Evolutionary conservation across 2,797 vertebrate species (phyloP), one percentile per base, ranked within the genome.

Genomic region (Chromis chromis): DNA sequence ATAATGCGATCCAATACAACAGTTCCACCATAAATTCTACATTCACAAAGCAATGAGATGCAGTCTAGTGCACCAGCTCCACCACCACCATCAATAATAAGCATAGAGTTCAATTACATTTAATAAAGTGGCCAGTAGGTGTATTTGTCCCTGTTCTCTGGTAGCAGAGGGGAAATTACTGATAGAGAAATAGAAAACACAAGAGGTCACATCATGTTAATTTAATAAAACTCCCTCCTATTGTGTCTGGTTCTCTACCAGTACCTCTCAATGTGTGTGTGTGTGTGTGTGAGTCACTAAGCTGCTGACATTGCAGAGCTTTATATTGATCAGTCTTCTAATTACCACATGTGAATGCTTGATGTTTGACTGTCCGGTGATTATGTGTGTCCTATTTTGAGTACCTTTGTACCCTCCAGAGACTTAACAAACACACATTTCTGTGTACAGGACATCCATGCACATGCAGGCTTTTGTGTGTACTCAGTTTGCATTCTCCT

Each of bases 321-420:
- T 81, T 79, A 69, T 81, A 83, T 79, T 85, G 70, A 84, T 73
- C 82, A 61, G 4, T 17, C 40, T 86, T 91, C 84, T 85, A 90
- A 83, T 86, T 82, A 87, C 59, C 28, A 22, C 44, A 53, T 1
- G 14, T 79, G 74, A 79, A 78, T 68, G 54, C 57, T 4, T 25
- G 25, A 25, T 25, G 65, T 84, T 56, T 70, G 56, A 65, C 74
- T 70, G 19, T 49, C 52, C 17, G 66, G 65, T 69, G 77, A 60
- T 69, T 74, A 56, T 81, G 66, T 59, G 70, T 56, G 64, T 72
- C 63, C 65, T 58, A 60, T 75, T 46, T 58, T 78, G 42, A 6
- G 22, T 46, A 48, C 53, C n/a, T 72, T 60, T 76, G 3, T 40
- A 17, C 40, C 44, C 58, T 48, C 33, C 0, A 17, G 31, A 53